phyloP scores from a whole-genome alignment of 1,140 invertebrate genomes.

The Drosophila funebris region DNA sequence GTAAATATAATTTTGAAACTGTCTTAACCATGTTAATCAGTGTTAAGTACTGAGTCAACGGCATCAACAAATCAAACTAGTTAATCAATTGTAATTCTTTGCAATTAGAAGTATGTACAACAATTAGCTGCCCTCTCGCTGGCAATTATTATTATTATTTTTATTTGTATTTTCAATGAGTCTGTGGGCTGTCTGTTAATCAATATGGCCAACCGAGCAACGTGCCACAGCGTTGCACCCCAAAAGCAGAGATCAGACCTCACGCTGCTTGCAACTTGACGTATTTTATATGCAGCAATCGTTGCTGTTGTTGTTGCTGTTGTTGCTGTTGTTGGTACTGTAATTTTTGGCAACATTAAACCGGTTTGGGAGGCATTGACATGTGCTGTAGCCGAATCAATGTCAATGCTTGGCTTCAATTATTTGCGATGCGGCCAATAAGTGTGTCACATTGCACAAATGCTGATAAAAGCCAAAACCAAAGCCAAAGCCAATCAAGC shows the following conservation, averaged over 20 bases:
- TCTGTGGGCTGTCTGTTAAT: conserved; percentile 9
- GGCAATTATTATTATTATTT: conserved; percentile 11
- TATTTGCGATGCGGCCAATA: conserved; percentile 19
- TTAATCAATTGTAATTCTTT: conserved; percentile 33
- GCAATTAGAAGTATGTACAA: conserved; percentile 22
- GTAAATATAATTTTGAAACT: too few species aligned
- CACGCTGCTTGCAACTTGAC: conserved; percentile 21
- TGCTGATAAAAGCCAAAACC: conserved; percentile 45
- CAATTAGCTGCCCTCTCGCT: conserved; percentile 15
- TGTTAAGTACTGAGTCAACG: not conserved
- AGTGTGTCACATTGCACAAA: conserved; percentile 62
- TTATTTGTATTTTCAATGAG: not conserved
- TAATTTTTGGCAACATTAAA: conserved; percentile 60
- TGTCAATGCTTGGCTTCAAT: conserved; percentile 56
- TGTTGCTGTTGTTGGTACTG: not conserved
- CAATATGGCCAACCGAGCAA: conserved; percentile 18
- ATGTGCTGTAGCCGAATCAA: conserved; percentile 62
- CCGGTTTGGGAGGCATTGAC: conserved; percentile 45
- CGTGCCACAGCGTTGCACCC: conserved; percentile 17
- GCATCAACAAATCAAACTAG: conserved; percentile 5
- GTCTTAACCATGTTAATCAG: not conserved
- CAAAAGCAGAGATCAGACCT: not conserved
- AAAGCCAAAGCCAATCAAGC: conserved; percentile 23
- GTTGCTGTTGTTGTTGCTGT: not conserved
- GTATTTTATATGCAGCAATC: conserved; percentile 1